Conservation (phyloP, 2,888 invertebrate species). For the Mechanitis mazaeus region DNA sequence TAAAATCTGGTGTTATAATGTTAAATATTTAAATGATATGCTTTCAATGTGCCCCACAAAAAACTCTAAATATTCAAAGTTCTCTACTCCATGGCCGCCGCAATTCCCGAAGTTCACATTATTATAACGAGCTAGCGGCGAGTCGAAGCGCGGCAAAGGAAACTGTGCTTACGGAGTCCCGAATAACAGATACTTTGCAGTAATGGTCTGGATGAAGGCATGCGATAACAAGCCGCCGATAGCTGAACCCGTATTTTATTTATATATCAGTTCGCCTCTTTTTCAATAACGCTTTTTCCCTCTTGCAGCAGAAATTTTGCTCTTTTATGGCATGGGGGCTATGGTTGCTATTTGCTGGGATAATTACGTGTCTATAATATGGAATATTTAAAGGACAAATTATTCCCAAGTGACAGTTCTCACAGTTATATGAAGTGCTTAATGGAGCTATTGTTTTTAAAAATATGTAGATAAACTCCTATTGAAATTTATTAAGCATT, state of each 20-base stretch:
- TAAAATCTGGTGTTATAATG: constrained; percentile 8
- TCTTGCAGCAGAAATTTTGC: constrained; percentile 69
- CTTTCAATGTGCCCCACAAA: constrained; percentile 26
- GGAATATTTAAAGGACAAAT: constrained; percentile 65
- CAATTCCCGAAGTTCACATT: constrained; percentile 75
- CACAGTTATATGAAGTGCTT: too few species aligned
- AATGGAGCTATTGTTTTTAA: too few species aligned
- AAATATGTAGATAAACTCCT: too few species aligned
- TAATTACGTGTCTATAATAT: constrained; percentile 66
- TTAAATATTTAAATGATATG: constrained; percentile 22
- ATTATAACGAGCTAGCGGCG: constrained; percentile 73
- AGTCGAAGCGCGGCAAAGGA: constrained; percentile 63
- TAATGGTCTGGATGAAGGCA: constrained; percentile 71
- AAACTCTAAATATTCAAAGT: constrained; percentile 44
- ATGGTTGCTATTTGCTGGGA: constrained; percentile 57
- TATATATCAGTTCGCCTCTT: constrained; percentile 73
- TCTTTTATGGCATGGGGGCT: constrained; percentile 61
- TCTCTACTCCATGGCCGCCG: constrained; percentile 64
- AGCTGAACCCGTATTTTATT: constrained; percentile 77
- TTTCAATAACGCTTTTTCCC: constrained; percentile 75
- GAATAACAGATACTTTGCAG: constrained; percentile 71
- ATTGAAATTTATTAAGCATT: too few species aligned
- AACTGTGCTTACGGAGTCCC: constrained; percentile 69
- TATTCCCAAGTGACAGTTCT: constrained; percentile 51
- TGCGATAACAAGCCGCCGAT: constrained; percentile 77